Percentiles rank a stretch among this genome's conserved stretches.
Evolutionary conservation across 2,888 invertebrate genomes (phyloP).

Genomic region (Prostheceraeus crozeri): DNA sequence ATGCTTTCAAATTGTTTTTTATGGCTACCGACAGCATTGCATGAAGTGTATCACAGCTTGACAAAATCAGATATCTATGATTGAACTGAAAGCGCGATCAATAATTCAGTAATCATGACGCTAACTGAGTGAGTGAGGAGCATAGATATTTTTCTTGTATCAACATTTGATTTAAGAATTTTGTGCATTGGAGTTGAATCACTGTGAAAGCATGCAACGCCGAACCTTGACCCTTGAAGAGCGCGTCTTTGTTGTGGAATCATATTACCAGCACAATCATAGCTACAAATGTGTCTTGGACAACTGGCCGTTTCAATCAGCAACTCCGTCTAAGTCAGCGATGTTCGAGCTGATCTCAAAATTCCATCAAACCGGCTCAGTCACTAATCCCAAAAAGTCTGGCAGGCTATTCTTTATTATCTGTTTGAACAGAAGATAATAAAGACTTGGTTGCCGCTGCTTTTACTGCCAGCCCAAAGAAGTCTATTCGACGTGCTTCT

Average conservation of each 20-base stretch:
- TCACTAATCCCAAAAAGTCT: too few relatives aligned
- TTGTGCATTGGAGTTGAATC: too few relatives aligned
- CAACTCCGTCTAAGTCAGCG: slow-evolving; percentile 63
- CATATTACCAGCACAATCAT: slow-evolving; percentile 1
- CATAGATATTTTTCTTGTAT: too few relatives aligned
- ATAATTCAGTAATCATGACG: too few relatives aligned
- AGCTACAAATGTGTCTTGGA: slow-evolving; percentile 27
- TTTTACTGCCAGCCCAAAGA: slow-evolving; percentile 6
- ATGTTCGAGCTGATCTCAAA: too few relatives aligned
- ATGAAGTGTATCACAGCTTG: too few relatives aligned
- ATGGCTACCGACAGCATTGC: too few relatives aligned
- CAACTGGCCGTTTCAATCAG: slow-evolving; percentile 67
- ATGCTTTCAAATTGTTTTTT: too few relatives aligned
- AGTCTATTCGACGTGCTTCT: background rate
- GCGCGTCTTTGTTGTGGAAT: slow-evolving; percentile 21
- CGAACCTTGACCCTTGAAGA: slow-evolving; percentile 13
- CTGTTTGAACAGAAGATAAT: slow-evolving; percentile 17
- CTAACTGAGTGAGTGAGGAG: too few relatives aligned
- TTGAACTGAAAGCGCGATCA: too few relatives aligned
- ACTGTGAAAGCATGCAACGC: slow-evolving; percentile 20
- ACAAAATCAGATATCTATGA: too few relatives aligned
- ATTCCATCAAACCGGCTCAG: slow-evolving; percentile 59
- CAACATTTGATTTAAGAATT: too few relatives aligned
- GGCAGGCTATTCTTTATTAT: slow-evolving; percentile 21
- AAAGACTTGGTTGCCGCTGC: background rate